phyloP scores from a whole-genome alignment of 1,140 invertebrate species.

The Samia ricini region DNA sequence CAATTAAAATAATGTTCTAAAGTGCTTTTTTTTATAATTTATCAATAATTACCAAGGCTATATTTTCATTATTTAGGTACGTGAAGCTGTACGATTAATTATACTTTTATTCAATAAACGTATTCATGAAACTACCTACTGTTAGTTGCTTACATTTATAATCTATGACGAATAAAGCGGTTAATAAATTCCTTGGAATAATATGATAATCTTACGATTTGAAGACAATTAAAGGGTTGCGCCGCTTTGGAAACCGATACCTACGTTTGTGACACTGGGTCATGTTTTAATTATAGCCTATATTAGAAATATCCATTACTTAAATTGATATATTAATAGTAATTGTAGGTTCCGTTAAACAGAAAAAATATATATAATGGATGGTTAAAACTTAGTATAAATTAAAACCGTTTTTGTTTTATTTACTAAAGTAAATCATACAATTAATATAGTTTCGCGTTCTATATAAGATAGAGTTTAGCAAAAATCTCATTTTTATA shows the following conservation, averaged over 20 bases:
- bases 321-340: conserved; percentile 42
- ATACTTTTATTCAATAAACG: too few species aligned
- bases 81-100: too few species aligned
- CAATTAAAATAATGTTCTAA: too few species aligned
- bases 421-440: too few species aligned
- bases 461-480: too few species aligned
- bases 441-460: too few species aligned
- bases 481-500: too few species aligned
- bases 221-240: conserved; percentile 34
- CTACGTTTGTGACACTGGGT: conserved; percentile 42
- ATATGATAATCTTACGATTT: conserved; percentile 31
- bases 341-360: conserved; percentile 32
- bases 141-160: conserved; percentile 8
- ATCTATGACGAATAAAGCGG: conserved; percentile 42
- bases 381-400: not conserved
- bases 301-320: conserved; percentile 18
- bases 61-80: too few species aligned
- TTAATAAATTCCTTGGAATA: conserved; percentile 40
- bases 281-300: conserved; percentile 42
- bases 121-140: too few species aligned
- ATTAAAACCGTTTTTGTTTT: too few species aligned
- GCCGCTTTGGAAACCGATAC: conserved; percentile 31
- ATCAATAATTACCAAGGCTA: too few species aligned
- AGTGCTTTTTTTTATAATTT: too few species aligned
- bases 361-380: conserved; percentile 3